Evolutionary conservation across 2,113 vertebrate species (phyloP), one percentile per base, ranked within the genome.

Genomic region (Leptosomus discolor): DNA sequence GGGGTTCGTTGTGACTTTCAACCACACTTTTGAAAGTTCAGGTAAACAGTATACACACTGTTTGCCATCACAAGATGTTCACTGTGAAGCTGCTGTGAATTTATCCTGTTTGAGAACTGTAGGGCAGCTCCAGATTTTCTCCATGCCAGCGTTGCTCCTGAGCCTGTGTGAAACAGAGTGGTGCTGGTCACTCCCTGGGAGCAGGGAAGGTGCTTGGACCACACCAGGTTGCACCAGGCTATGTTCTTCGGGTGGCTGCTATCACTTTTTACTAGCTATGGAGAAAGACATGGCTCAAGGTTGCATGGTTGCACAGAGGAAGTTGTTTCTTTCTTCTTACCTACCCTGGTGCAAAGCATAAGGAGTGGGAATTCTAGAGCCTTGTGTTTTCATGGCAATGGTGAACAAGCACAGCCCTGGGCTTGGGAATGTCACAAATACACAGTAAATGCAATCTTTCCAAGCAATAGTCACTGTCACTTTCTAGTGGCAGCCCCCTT

Each of bases 101-200:
- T 76, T 60, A n/a, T 22, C 30, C 36, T 68, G 48, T 6, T 45
- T 76, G 46, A 36, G 39, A 82, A 45, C 29, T 27, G 24, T 5
- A 41, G 82, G 18, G 15, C 11, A 92, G 9, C 37, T 36, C 34
- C 10, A 79, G 43, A 10, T 32, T 67, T 79, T 45, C 29, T 70
- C 41, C 8, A 6, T 29, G 17, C 4, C 51, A 26, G 15, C 0
- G 0, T 1, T 51, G 32, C 26, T 54, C 17, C 36, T 34, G 45
- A 60, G 6, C 8, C 26, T 53, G 30, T 15, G 61, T 43, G 29
- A 45, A 36, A 26, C 1, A 4, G 0, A 13, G 26, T 0, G 0
- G 5, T n/a, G 48, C 9, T 57, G 39, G 39, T 69, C 36, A 6
- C 22, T 54, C 12, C 29, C 22, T 27, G 22, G 53, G 56, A 71